phyloP scores from a whole-genome alignment of 2,113 vertebrate genomes.

The Lagopus leucura region DNA sequence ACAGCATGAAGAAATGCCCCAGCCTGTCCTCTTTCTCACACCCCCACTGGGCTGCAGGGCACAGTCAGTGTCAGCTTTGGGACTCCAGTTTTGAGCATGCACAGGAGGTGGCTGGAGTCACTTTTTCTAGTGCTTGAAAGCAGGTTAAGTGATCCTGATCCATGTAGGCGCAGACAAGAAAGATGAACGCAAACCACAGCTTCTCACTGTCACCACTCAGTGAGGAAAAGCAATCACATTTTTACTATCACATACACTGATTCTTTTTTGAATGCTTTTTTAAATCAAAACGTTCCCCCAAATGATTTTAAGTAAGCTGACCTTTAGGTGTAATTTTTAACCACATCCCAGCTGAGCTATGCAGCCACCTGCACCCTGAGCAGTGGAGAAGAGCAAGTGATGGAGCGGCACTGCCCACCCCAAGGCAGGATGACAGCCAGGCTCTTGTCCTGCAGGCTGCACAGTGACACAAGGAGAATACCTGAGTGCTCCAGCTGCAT shows the following conservation, averaged over 20 bases:
- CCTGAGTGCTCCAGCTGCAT: not conserved
- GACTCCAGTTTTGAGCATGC: fast-evolving
- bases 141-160: not conserved
- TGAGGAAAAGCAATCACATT: not conserved
- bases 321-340: not conserved
- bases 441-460: not conserved
- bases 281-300: not conserved
- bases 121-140: not conserved
- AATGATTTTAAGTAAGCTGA: not conserved
- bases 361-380: not conserved
- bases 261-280: not conserved
- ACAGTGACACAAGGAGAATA: not conserved
- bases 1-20: not conserved
- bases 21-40: fast-evolving
- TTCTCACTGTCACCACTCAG: not conserved
- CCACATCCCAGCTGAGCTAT: not conserved
- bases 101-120: not conserved
- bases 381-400: not conserved
- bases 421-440: fast-evolving
- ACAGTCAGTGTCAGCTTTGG: not conserved
- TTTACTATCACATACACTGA: not conserved
- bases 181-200: not conserved
- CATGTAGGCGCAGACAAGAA: not conserved
- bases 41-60: not conserved
- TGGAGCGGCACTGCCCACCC: not conserved